Base-by-base conservation (phyloP, 2,797 vertebrate species). In the Tinamus major region DNA sequence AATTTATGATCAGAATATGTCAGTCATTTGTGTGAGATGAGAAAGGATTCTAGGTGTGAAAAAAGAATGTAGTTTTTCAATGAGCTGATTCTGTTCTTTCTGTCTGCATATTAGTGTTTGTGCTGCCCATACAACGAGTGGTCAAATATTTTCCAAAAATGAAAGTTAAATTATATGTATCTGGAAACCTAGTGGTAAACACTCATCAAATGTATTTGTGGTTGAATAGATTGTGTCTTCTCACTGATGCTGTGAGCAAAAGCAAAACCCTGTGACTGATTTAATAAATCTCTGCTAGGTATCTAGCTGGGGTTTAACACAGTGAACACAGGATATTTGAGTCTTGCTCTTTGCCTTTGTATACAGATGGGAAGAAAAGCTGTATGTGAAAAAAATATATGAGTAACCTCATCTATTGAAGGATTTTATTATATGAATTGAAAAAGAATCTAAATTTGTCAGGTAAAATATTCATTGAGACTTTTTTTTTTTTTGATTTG, bases 381-480 rank as follows among this genome's bases (percentile, higher is more conserved):
- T 74, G 41, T 18, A 48, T 26, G 4, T 33, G 44, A 8, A 61
- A 29, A 6, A 59, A 79, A 37, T 10, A 35, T 17, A 7, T 26
- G 24, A 92, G 11, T 29, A 77, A 95, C 65, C 5, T 76, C 19
- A 42, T 81, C 35, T 79, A 16, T 17, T 76, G 63, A 23, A 71
- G 24, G 20, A 63, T 63, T 37, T 5, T 79, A 24, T 74, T 80
- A 56, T 72, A 69, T 48, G 19, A 61, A 69, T 64, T n/a, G 49
- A 80, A 80, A 80, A 42, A 78, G 46, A 51, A 82, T 23, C 46
- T 29, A 87, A 91, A 92, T 84, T 92, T 87, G 15, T 70, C 16
- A 56, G 39, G 79, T 91, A 70, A 90, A 95, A 83, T 92, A 92
- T 78, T 93, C 87, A 91, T 69, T 67, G 13, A 83, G n/a, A 41